These are phyloP conservation scores for Acanthaster planci DNA, from an alignment of 35 echinoderm and acorn worm genomes.

Conservation along the genomic window DNA sequence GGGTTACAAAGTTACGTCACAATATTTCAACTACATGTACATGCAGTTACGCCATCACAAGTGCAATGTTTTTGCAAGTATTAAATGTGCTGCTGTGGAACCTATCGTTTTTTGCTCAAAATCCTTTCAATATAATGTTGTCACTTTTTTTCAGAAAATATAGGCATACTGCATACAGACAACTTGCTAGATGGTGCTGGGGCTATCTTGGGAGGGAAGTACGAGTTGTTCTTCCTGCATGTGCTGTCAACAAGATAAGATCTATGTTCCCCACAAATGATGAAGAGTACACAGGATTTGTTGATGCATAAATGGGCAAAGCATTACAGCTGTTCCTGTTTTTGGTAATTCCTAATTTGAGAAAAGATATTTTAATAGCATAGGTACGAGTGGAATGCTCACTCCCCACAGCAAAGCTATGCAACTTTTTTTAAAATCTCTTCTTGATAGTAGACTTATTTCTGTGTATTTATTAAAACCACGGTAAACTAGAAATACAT, in stretches of 20 bases:
- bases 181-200: slow-evolving; percentile 57
- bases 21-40: too few relatives aligned
- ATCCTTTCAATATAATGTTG: not conserved
- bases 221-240: slow-evolving; percentile 46
- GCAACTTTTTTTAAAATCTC: not conserved
- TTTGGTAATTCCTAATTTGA: not conserved
- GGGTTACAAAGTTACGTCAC: too few relatives aligned
- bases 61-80: too few relatives aligned
- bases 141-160: slow-evolving; percentile 10
- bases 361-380: too few relatives aligned
- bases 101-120: not conserved
- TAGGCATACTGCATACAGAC: slow-evolving; percentile 45
- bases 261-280: slow-evolving; percentile 31
- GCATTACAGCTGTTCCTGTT: not conserved
- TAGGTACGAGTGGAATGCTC: not conserved
- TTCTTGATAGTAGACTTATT: not conserved
- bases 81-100: too few relatives aligned
- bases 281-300: slow-evolving; percentile 36
- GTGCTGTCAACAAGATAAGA: slow-evolving; percentile 40
- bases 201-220: slow-evolving; percentile 48
- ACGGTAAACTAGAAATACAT: not conserved
- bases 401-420: not conserved
- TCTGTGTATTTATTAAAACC: not conserved
- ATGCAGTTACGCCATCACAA: too few relatives aligned
- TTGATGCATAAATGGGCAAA: not conserved